Evolutionary conservation across 2,797 vertebrate species (phyloP), one percentile per base, ranked within the genome.

Genomic region (Tenualosa ilisha): DNA sequence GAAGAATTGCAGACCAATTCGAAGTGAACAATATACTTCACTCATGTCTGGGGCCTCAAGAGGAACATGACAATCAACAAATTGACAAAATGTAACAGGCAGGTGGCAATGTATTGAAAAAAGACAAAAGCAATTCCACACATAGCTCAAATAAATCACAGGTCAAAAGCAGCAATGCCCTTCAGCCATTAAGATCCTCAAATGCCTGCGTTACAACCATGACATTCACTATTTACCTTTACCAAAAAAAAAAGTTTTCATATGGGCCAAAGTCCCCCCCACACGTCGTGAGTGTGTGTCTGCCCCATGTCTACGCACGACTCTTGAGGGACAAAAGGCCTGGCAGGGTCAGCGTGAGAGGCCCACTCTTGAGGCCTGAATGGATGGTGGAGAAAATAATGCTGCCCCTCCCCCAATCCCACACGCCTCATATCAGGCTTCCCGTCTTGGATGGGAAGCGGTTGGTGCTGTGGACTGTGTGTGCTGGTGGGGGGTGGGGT

Each of bases 321-420:
- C 37, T 79, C 15, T 43, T 6, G 17, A 7, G 72, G 72, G 37
- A 79, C 72, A 79, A 79, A 79, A 79, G 40, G 40, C 43, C 9
- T 79, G 72, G 37, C 72, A 3, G 15, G 12, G 72, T 15, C 20
- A 6, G 72, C 84, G 37, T 40, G 15, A n/a, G 15, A n/a, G 24
- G 40, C 24, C 46, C 40, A 31, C 37, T 24, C 56, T 43, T 75
- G 85, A 22, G 53, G 49, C 53, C 49, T 81, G 82, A 81, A 72
- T 79, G 81, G 56, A 49, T 63, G 63, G 50, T 40, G 63, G 43
- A 82, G 79, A 63, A 85, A 82, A 83, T 83, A 65, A 40, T 24
- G 17, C 40, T n/a, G 4, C 40, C 63, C 83, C 83, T 53, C 63
- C 43, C 83, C 65, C 63, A 31, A 68, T 31, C 61, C 17, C 20